Base-by-base conservation (phyloP, 2,797 vertebrate species). In the Carduelis carduelis region DNA sequence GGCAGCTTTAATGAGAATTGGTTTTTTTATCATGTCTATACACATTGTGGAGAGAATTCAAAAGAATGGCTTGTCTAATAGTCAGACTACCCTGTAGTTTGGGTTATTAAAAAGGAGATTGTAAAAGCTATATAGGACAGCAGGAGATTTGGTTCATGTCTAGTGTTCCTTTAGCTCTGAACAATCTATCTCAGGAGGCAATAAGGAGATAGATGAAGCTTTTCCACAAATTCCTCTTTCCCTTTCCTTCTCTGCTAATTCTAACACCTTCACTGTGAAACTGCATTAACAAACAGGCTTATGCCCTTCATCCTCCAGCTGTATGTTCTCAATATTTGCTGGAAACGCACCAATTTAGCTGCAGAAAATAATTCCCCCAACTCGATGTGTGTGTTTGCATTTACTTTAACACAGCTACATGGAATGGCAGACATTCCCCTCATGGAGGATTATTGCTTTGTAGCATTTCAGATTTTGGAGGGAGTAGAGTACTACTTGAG, bases 181-280 rank as follows among this genome's bases (percentile, higher is more conserved):
- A 97, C 96, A 97, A 93, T 97, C 92, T 94, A 95, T 93, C 96
- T 96, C 90, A 77, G 90, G 95, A 93, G 88, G 96, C 93, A 97
- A 91, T 97, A 97, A 98, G 97, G 75, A 98, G 96, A 97, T 96
- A 97, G 97, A 96, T 85, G 91, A 95, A 95, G 96, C 93, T 96
- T 97, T 96, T 94, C 93, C 2, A 41, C 87, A 92, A 91, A 96
- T 96, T 96, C 92, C 94, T 79, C 63, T 87, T 92, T 87, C 47
- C 59, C 63, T 83, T 92, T 64, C 95, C 93, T 86, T 95, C 87
- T 89, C 60, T 92, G 90, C 92, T 97, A 98, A 98, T 98, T 97
- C 91, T 53, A 95, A 93, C 90, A 95, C 85, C 80, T 97, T 95
- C 94, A 50, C 81, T 90, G 83, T 93, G 92, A 98, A 97, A 96